Evolutionary conservation across 1,140 invertebrate species (phyloP).

Genomic region (Pachyrhynchus sulphureomaculatus): DNA sequence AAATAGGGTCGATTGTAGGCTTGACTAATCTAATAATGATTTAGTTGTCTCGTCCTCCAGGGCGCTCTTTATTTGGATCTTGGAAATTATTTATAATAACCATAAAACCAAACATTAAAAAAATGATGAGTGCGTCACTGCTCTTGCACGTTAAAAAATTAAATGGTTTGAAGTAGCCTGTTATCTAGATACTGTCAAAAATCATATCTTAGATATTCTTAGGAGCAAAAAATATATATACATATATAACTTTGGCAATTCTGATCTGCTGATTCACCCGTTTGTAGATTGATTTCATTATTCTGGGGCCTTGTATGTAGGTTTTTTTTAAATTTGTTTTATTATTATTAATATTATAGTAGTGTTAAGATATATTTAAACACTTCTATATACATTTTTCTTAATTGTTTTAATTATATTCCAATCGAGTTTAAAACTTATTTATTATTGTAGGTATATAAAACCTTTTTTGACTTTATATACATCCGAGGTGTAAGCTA

Average conservation of each 20-base stretch:
- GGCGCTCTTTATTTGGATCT: too few relatives aligned
- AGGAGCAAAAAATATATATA: constrained; percentile 13
- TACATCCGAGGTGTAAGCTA: background rate
- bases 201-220: constrained; percentile 4
- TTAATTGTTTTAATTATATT: constrained; percentile 4
- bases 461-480: background rate
- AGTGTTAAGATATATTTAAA: constrained; percentile 7
- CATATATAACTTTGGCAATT: constrained; percentile 41
- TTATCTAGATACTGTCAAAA: background rate
- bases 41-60: too few relatives aligned
- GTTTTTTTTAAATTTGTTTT: constrained; percentile 23
- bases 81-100: too few relatives aligned
- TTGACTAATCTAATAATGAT: too few relatives aligned
- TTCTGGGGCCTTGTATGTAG: constrained; percentile 40
- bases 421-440: background rate
- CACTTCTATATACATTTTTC: constrained; percentile 18
- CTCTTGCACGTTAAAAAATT: too few relatives aligned
- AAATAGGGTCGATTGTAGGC: too few relatives aligned
- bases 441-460: constrained; percentile 4
- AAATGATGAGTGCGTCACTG: too few relatives aligned
- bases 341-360: constrained; percentile 1
- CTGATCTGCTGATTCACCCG: constrained; percentile 49
- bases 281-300: constrained; percentile 51
- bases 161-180: too few relatives aligned
- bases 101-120: too few relatives aligned